Base-by-base conservation (phyloP, 2,888 invertebrate species). In the Erebia epiphron region DNA sequence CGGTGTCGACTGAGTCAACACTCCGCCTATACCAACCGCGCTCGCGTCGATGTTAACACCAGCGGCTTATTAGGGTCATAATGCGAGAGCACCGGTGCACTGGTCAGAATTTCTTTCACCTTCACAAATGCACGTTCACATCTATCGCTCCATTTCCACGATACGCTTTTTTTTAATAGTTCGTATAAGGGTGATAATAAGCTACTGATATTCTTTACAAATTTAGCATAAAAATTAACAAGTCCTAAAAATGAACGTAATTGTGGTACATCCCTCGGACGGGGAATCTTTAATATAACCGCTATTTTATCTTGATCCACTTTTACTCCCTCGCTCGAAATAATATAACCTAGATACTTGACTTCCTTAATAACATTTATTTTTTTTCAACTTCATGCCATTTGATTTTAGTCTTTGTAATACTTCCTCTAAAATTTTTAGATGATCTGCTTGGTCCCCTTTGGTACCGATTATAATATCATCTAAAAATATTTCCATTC, bases 331-430 rank as follows among this genome's bases (percentile, higher is more conserved):
- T n/a, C n/a, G n/a, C n/a, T n/a, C n/a, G n/a, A n/a, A n/a, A n/a
- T n/a, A n/a, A n/a, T n/a, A n/a, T n/a, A n/a, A n/a, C n/a, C n/a
- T n/a, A 61, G 10, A 13, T 61, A 61, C 26, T 61, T 61, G 8
- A 63, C 21, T 63, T 63, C 49, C 4, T 49, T 9, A 63, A 1
- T 8, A 5, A n/a, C 63, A 63, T 63, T 63, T 63, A 18, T 10
- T 13, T 14, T 7, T 46, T 13, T 63, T 63, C 11, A 63, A 14
- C n/a, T 63, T 63, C 9, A 63, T 8, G 13, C 63, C 63, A 14
- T 61, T 4, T 2, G 0, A 3, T 13, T 58, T 10, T 8, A 58
- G 7, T 58, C 35, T 26, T 1, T 58, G 13, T 14, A 58, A 58
- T 3, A 58, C 58, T 9, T 4, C 9, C 7, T 35, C 43, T 61